phyloP scores from a whole-genome alignment of 2,888 invertebrate species.

The Caradrina kadenii region DNA sequence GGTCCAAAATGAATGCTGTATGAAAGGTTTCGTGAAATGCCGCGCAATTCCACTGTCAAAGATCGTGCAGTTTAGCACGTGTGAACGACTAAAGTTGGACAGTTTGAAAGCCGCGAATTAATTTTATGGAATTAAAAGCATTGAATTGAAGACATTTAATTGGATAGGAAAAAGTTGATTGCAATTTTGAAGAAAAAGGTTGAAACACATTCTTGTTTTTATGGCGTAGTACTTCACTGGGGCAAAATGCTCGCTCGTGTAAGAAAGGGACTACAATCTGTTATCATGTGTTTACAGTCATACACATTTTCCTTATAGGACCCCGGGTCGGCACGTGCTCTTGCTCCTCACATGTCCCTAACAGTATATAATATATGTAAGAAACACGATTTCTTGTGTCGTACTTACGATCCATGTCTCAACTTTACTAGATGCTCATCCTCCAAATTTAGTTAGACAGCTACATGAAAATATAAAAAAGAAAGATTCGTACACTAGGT shows the following conservation, averaged over 20 bases:
- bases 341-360: conserved; percentile 3
- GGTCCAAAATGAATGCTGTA: no score
- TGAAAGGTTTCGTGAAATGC: no score
- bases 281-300: conserved; percentile 41
- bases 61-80: no score
- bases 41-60: no score
- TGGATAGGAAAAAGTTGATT: neutral
- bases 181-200: conserved; percentile 10
- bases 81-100: no score
- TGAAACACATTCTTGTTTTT: conserved; percentile 3
- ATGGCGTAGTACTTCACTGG: neutral
- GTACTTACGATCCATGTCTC: conserved; percentile 40
- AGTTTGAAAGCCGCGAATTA: no score
- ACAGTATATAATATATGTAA: conserved; percentile 23
- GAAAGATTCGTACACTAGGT: conserved; percentile 32
- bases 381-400: conserved; percentile 33
- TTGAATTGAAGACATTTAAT: no score
- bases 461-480: conserved; percentile 36
- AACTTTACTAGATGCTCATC: conserved; percentile 43
- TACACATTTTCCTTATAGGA: conserved; percentile 32
- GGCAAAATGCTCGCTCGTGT: conserved; percentile 12
- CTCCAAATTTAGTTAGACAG: conserved; percentile 36
- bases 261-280: conserved; percentile 18
- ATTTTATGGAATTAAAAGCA: neutral
- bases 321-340: conserved; percentile 24